Conservation (phyloP, 2,797 vertebrate species). For the Clarias laeviceps region DNA sequence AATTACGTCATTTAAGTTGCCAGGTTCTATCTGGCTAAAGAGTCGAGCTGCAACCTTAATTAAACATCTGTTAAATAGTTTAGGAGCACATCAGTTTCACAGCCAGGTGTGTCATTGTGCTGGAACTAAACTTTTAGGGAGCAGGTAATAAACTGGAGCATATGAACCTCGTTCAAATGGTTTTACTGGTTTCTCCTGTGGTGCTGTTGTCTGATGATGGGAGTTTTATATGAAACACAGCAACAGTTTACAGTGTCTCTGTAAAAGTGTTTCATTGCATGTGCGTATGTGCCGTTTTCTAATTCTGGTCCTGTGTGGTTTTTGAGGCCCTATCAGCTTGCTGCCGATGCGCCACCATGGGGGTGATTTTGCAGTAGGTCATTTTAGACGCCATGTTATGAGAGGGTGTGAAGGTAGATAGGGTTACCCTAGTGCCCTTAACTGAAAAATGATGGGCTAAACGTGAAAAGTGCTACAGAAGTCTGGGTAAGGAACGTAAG, state of each 20-base stretch:
- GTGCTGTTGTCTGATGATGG: not conserved
- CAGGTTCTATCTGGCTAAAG: not conserved
- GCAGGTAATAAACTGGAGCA: not conserved
- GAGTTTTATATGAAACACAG: not conserved
- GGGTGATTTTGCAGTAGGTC: slow-evolving; percentile 24
- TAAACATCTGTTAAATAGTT: slow-evolving; percentile 10
- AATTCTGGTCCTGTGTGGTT: slow-evolving; percentile 48
- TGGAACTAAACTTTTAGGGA: slow-evolving; percentile 2
- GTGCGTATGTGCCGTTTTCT: slow-evolving; percentile 48
- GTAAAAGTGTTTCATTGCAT: not conserved
- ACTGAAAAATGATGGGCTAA: slow-evolving; percentile 14
- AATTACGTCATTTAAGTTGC: not conserved
- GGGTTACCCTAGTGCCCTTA: slow-evolving; percentile 41
- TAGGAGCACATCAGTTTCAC: not conserved
- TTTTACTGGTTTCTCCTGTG: not conserved
- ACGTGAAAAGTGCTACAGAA: not conserved
- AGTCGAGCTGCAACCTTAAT: not conserved
- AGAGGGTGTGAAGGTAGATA: slow-evolving; percentile 35
- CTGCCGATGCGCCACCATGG: slow-evolving; percentile 26
- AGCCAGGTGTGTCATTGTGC: slow-evolving; percentile 17
- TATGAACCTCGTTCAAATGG: not conserved
- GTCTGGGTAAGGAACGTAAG: not conserved
- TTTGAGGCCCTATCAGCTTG: slow-evolving; percentile 50
- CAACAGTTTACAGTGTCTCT: not conserved
- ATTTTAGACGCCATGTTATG: slow-evolving; percentile 33